A percentile compares a stretch with the other conserved stretches of the same genome.
These are phyloP conservation scores for Platysternon megacephalum DNA, from an alignment of 2,113 vertebrate species.

Conservation along the genomic window DNA sequence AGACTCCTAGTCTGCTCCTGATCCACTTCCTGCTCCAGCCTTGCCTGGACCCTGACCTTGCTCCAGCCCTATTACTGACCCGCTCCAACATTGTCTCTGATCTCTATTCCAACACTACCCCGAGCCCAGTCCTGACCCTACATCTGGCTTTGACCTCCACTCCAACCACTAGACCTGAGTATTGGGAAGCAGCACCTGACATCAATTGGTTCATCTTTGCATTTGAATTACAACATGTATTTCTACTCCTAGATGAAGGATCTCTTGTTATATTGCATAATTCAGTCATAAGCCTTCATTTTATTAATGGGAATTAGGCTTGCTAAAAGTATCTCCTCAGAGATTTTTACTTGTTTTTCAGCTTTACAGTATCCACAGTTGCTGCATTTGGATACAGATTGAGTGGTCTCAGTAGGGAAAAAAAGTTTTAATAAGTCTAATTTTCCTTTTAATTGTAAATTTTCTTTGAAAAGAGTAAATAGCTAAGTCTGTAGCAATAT, in stretches of 20 bases:
- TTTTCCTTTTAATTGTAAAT: slow-evolving; percentile 47
- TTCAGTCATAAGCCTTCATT: not conserved
- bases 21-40: not conserved
- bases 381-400: not conserved
- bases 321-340: not conserved
- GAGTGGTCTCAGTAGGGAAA: not conserved
- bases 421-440: slow-evolving; percentile 16
- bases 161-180: not conserved
- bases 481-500: not conserved
- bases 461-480: slow-evolving; percentile 6
- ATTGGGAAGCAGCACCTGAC: not conserved
- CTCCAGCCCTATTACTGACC: no score
- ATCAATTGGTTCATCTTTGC: not conserved
- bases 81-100: not conserved
- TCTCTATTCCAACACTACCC: not conserved
- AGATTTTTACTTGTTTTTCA: not conserved
- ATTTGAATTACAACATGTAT: not conserved
- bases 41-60: not conserved
- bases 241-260: not conserved
- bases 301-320: not conserved
- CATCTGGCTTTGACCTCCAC: not conserved
- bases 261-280: not conserved
- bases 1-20: not conserved
- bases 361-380: not conserved
- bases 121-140: not conserved